Evolutionary conservation across 2,888 invertebrate species (phyloP).

Genomic region (Brenthis hecate): DNA sequence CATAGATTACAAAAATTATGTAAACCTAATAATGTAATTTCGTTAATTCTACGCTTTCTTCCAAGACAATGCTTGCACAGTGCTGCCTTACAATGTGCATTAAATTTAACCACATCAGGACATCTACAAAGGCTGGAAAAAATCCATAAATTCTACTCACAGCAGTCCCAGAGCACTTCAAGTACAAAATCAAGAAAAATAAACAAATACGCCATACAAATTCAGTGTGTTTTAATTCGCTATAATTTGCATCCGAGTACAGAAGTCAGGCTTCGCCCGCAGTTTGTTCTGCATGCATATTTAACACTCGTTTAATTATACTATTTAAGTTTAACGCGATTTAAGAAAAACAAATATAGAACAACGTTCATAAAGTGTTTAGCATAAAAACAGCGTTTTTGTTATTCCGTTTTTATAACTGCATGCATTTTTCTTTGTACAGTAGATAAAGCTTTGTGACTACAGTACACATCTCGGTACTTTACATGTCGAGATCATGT

Average conservation of each 20-base stretch:
- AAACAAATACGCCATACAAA: neutral
- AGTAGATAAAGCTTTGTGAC: too few relatives aligned
- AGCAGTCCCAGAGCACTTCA: neutral
- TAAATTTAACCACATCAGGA: too few relatives aligned
- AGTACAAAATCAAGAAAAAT: neutral
- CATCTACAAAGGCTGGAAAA: too few relatives aligned
- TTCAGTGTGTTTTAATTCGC: slow-evolving; percentile 26
- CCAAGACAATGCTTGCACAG: too few relatives aligned
- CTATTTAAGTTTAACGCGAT: slow-evolving; percentile 15
- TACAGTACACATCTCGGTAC: too few relatives aligned
- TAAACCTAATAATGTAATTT: too few relatives aligned
- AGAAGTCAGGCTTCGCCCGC: slow-evolving; percentile 2
- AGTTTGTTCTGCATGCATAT: slow-evolving; percentile 21
- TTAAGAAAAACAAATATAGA: slow-evolving; percentile 12
- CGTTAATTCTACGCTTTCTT: too few relatives aligned
- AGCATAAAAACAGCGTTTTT: neutral
- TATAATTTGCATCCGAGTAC: slow-evolving; percentile 25
- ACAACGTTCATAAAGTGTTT: slow-evolving; percentile 1
- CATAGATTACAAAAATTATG: too few relatives aligned
- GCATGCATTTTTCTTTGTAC: too few relatives aligned
- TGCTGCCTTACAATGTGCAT: too few relatives aligned
- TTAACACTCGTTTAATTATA: slow-evolving; percentile 24
- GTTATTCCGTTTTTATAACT: neutral
- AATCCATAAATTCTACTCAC: too few relatives aligned
- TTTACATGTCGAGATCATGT: too few relatives aligned